These are phyloP conservation scores for Solea senegalensis DNA, from an alignment of 2,113 vertebrate genomes.

Conservation along the genomic window DNA sequence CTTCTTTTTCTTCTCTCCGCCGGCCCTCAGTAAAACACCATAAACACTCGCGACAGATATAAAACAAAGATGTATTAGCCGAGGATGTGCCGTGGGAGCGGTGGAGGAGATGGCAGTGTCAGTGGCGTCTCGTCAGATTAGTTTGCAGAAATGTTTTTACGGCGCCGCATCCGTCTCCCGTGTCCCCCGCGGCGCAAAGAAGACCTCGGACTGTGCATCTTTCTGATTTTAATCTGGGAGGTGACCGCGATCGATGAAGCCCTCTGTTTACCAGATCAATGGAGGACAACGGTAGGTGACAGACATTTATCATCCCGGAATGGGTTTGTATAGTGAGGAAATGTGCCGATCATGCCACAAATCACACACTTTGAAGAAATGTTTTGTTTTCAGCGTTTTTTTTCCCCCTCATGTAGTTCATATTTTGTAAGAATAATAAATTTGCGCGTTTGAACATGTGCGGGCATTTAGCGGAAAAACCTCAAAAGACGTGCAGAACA, in stretches of 20 bases:
- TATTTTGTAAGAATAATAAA: not conserved
- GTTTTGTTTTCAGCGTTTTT: no score
- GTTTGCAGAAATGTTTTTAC: constrained; percentile 36
- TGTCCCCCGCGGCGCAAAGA: constrained; percentile 19
- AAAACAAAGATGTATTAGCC: constrained; percentile 43
- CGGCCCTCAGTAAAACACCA: constrained; percentile 32
- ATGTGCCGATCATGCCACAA: no score
- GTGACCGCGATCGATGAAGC: constrained; percentile 58
- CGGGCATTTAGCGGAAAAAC: not conserved
- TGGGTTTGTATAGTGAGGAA: not conserved
- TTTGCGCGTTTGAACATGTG: not conserved
- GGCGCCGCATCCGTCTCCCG: constrained; percentile 37
- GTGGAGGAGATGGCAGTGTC: not conserved
- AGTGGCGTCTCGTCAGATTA: constrained; percentile 41
- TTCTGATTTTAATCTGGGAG: constrained; percentile 60
- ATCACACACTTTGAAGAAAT: no score
- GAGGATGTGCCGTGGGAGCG: not conserved
- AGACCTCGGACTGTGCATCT: constrained; percentile 32
- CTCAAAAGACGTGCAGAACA: not conserved
- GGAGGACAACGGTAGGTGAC: constrained; percentile 51
- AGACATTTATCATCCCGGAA: constrained; percentile 40
- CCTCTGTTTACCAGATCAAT: constrained; percentile 60
- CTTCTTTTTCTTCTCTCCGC: not conserved
- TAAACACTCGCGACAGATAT: constrained; percentile 37
- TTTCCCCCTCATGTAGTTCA: no score